Conservation (phyloP, 1,140 invertebrate species). For the Tetranychus cinnabarinus region DNA sequence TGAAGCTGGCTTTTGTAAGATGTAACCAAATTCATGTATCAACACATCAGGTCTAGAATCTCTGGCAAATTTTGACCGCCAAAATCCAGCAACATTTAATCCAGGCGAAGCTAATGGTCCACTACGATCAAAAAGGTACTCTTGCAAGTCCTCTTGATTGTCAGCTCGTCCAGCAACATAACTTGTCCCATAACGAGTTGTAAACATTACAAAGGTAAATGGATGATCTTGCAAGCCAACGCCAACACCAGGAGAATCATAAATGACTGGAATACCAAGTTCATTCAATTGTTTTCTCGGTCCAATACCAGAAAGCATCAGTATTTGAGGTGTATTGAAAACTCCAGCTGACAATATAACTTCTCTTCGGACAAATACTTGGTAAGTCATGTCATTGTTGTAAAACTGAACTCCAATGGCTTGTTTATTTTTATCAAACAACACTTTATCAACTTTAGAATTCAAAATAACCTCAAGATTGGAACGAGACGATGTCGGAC, state of each 20-base stretch:
- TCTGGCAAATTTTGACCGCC: neutral
- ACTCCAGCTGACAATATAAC: constrained; percentile 55
- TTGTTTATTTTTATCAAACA: constrained; percentile 37
- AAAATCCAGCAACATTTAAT: neutral
- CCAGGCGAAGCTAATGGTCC: neutral
- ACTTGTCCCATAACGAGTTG: neutral
- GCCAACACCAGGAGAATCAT: constrained; percentile 23
- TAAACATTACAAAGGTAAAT: neutral
- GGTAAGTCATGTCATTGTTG: constrained; percentile 24
- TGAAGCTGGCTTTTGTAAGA: neutral
- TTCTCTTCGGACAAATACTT: constrained; percentile 42
- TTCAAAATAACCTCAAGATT: constrained; percentile 45
- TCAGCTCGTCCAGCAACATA: neutral
- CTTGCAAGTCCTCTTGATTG: neutral
- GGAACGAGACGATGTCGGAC: constrained; percentile 47
- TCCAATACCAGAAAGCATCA: constrained; percentile 70
- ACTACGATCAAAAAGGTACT: neutral
- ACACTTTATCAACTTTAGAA: constrained; percentile 22
- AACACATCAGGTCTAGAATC: neutral
- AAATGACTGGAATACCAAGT: constrained; percentile 19
- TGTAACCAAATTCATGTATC: neutral
- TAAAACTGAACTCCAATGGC: constrained; percentile 15
- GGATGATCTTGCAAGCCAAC: constrained; percentile 23
- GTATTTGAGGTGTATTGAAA: constrained; percentile 48
- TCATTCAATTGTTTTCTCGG: constrained; percentile 21